Evolutionary conservation across 2,113 vertebrate species (phyloP), one percentile per base, ranked within the genome.

Genomic region (Geococcyx californianus): DNA sequence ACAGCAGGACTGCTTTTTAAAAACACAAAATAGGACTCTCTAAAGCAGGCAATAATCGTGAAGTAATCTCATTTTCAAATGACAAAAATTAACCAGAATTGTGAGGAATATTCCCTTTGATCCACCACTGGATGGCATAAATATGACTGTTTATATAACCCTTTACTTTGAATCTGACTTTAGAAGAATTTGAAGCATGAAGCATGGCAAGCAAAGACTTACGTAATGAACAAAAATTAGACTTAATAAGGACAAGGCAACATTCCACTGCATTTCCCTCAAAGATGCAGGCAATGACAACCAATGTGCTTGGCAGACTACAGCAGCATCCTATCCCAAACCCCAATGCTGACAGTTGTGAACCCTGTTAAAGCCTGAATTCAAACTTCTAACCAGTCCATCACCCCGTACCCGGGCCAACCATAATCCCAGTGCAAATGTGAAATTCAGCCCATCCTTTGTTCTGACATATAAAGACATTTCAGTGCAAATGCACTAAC

Each of bases 71-170:
- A 87, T 95, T 96, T 95, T 89, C 73, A 93, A 93, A 84, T 96
- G 89, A 96, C 95, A 96, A 51, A 86, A 84, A 97, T 96, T 94
- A 97, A 95, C 82, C 84, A 93, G 94, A 92, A 96, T 89, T 92
- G 87, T 79, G 93, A 93, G 55, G 59, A 81, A 86, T 77, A 84
- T 62, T 96, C 88, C 73, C 90, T 97, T 97, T 95, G 95, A 96
- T 97, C 94, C 83, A 70, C 78, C 0, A 33, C 80, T 80, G 94
- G 66, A 89, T 95, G 68, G 88, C 85, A 95, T 92, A 92, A 94
- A 93, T 86, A 92, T 64, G 84, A 73, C 81, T 96, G 84, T 95
- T 96, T 95, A 95, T 94, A 73, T 88, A 96, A 97, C 80, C 69
- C 42, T 72, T 59, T 89, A 56, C 88, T 95, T 96, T 93, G 89